Base-by-base conservation (phyloP, 2,888 invertebrate species). In the Drosophila vallismaia region DNA sequence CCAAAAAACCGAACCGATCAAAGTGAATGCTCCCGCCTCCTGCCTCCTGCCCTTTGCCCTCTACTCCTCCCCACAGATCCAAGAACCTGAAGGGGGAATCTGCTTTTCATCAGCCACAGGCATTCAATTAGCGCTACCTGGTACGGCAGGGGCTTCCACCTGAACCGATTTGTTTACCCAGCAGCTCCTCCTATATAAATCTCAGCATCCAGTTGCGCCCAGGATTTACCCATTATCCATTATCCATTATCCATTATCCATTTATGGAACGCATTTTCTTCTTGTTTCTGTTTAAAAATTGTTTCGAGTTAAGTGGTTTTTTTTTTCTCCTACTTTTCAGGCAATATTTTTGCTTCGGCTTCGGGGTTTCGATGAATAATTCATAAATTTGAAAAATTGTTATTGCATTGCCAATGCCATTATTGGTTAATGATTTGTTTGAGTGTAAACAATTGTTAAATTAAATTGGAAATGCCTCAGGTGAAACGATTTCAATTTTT, bases 81-180 rank as follows among this genome's bases (percentile, higher is more conserved):
- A 28, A 19, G 19, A 19, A 3, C n/a, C 40, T 0, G 19, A 19
- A 14, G 48, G 40, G 69, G 55, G 75, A 45, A 48, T 84, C 82
- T 82, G 82, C 53, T 84, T 86, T 82, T 74, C 86, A 84, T 82
- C 86, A 86, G 74, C 78, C 78, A 73, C 82, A 86, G 78, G 67
- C 74, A 50, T 76, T 76, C 66, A 80, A 84, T 82, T 80, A 86
- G 72, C 74, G 55, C 70, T 69, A 71, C 12, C 28, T 74, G 79
- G 74, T 72, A 74, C 52, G 58, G 72, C 8, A 33, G 44, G 38
- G 49, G 38, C 26, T 19, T n/a, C 19, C 38, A 28, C 10, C 55
- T 33, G 19, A 4, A 10, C 10, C 44, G 46, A 51, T 71, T 78
- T 85, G 82, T 82, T 85, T 76, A 82, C 53, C 36, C 36, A 36